phyloP scores from a whole-genome alignment of 2,797 vertebrate genomes.

The Chiloscyllium punctatum region DNA sequence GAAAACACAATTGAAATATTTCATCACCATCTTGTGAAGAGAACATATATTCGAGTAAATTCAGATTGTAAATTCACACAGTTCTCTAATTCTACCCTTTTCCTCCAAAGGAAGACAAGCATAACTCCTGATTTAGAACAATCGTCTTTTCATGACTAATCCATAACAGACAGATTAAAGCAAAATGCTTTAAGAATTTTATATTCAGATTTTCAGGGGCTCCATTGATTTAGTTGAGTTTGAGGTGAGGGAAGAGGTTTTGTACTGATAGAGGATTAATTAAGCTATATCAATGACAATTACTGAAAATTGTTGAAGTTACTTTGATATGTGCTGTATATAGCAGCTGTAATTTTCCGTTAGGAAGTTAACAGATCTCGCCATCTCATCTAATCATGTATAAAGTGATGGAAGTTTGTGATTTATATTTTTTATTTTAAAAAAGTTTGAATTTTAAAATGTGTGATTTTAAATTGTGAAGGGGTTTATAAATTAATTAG shows the following conservation, averaged over 20 bases:
- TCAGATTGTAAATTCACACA: neutral
- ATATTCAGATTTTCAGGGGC: too few relatives aligned
- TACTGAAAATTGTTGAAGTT: neutral
- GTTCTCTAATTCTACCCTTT: neutral
- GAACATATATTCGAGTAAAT: neutral
- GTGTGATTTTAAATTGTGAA: too few relatives aligned
- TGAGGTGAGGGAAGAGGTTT: neutral
- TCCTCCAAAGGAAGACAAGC: neutral
- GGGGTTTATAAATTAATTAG: too few relatives aligned
- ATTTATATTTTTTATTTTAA: too few relatives aligned
- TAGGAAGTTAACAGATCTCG: neutral
- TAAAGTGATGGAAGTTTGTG: neutral
- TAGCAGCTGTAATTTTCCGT: neutral
- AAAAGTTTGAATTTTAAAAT: too few relatives aligned
- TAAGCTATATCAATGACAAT: neutral
- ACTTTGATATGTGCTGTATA: too few relatives aligned
- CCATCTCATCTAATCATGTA: neutral
- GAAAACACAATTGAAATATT: slow-evolving; percentile 50
- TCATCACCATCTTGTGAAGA: neutral
- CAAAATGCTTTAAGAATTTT: too few relatives aligned
- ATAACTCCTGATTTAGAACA: neutral
- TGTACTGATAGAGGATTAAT: neutral
- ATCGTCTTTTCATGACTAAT: neutral
- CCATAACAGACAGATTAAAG: neutral
- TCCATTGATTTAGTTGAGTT: neutral